Conservation (phyloP, 2,888 invertebrate genomes). For the Scaptomyza caliginosa region DNA sequence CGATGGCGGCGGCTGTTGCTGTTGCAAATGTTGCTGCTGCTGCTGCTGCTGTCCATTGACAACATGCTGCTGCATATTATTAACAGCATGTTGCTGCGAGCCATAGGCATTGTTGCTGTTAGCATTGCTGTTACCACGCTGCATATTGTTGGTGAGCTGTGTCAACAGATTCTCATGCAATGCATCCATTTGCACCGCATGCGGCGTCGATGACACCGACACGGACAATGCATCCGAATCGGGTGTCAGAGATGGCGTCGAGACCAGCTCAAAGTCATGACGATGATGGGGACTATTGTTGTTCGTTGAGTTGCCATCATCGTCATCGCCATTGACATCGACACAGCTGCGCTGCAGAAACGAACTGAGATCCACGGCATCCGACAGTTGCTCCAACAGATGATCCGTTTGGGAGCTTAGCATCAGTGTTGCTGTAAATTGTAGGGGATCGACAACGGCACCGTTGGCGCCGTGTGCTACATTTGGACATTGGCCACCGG, state of each 20-base stretch:
- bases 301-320: constrained; percentile 80
- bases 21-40: constrained; percentile 85
- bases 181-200: constrained; percentile 86
- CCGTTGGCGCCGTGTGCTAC: constrained; percentile 68
- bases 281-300: constrained; percentile 86
- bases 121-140: constrained; percentile 78
- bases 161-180: constrained; percentile 90
- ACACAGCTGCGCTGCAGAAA: constrained; percentile 89
- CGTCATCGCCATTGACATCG: constrained; percentile 80
- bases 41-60: constrained; percentile 70
- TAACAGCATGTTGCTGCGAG: constrained; percentile 86
- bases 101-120: constrained; percentile 84
- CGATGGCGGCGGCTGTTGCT: constrained; percentile 78
- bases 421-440: constrained; percentile 92
- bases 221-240: constrained; percentile 84
- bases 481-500: constrained; percentile 73
- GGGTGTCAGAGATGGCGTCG: constrained; percentile 89
- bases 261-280: constrained; percentile 88
- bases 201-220: constrained; percentile 81
- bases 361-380: constrained; percentile 90
- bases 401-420: constrained; percentile 92
- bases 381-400: constrained; percentile 90
- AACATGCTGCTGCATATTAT: constrained; percentile 85
- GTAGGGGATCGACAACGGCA: constrained; percentile 90
- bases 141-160: constrained; percentile 84